A percentile compares a stretch with the other conserved stretches of the same genome.
Conservation (phyloP, 2,113 vertebrate species). For the Pica pica region DNA sequence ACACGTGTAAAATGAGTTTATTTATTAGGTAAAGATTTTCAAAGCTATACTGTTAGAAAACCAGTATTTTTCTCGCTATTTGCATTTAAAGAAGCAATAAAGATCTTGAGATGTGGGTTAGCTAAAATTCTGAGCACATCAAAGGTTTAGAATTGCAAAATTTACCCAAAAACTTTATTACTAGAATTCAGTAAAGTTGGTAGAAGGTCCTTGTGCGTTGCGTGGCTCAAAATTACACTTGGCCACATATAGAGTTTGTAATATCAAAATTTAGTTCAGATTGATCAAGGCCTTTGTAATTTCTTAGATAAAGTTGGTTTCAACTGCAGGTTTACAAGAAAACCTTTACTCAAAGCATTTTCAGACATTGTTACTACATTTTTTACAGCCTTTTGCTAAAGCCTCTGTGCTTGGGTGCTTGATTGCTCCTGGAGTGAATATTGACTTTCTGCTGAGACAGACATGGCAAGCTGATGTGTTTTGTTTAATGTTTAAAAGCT, state of each 20-base stretch:
- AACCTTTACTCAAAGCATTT: background rate
- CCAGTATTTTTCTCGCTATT: background rate
- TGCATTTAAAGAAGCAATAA: background rate
- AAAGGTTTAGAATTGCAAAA: background rate
- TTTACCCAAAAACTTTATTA: background rate
- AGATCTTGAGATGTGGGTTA: background rate
- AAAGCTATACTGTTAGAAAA: background rate
- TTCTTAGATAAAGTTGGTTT: background rate
- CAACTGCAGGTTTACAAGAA: background rate
- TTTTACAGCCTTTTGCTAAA: background rate
- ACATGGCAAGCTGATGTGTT: background rate
- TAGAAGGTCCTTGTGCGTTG: fast-evolving
- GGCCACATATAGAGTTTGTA: background rate
- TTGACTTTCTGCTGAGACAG: slow-evolving; percentile 17
- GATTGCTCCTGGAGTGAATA: slow-evolving; percentile 17
- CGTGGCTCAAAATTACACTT: background rate
- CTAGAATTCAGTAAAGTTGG: background rate
- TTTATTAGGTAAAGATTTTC: background rate
- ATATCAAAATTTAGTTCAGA: background rate
- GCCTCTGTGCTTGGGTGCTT: background rate
- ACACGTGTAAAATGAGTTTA: background rate
- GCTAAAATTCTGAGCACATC: background rate
- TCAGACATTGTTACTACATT: background rate
- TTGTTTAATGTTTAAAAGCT: slow-evolving; percentile 32
- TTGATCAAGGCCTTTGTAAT: background rate